Evolutionary conservation across 64 coral and sea anemone genomes (phyloP).

Genomic region (Anthopleura sola): DNA sequence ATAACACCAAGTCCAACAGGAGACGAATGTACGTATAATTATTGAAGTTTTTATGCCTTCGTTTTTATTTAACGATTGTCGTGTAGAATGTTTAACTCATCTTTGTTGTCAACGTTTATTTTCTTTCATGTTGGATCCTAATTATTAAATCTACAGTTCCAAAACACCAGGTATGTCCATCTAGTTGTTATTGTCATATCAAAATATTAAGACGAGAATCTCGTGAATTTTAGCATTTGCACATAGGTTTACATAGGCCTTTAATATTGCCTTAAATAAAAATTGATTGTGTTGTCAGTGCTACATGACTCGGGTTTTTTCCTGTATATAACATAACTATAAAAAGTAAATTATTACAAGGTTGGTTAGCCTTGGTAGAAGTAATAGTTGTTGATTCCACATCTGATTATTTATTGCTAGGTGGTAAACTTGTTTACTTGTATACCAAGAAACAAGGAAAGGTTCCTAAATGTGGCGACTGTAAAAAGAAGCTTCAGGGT

Average conservation of each 20-base stretch:
- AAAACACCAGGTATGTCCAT: slow-evolving; percentile 86
- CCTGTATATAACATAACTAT: too few species aligned
- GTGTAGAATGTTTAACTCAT: background rate
- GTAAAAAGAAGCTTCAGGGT: slow-evolving; percentile 82
- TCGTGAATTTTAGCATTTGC: background rate
- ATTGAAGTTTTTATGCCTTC: background rate
- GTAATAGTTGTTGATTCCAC: background rate
- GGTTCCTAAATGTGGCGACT: slow-evolving; percentile 95
- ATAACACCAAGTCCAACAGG: slow-evolving; percentile 96
- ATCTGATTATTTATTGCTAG: slow-evolving; percentile 30
- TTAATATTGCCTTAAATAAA: too few species aligned
- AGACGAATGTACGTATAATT: slow-evolving; percentile 86
- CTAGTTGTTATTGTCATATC: background rate
- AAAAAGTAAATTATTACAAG: too few species aligned
- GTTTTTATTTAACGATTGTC: background rate
- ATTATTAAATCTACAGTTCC: slow-evolving; percentile 55
- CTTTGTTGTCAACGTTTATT: slow-evolving; percentile 17
- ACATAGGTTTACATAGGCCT: background rate
- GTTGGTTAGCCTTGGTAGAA: too few species aligned
- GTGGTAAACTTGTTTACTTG: slow-evolving; percentile 91
- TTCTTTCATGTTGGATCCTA: slow-evolving; percentile 22
- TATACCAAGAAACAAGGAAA: slow-evolving; percentile 91
- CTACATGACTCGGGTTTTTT: too few species aligned
- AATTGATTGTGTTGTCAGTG: too few species aligned
- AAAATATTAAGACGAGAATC: background rate